These are phyloP conservation scores for Helleia helle DNA, from an alignment of 2,888 invertebrate species.

Conservation along the genomic window DNA sequence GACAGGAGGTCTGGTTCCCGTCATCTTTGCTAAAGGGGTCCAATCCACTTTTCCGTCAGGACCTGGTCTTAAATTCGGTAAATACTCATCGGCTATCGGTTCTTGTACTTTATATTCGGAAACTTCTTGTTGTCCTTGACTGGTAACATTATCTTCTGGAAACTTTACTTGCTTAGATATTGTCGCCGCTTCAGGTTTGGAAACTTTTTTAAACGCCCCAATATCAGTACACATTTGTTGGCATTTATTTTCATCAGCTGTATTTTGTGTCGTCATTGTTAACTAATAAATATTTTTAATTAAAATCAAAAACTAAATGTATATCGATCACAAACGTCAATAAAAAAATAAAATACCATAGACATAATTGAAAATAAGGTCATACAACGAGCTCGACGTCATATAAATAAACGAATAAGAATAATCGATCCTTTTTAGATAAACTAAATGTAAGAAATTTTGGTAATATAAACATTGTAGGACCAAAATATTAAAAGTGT, in stretches of 20 bases:
- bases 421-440: too few species aligned
- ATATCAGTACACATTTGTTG: constrained; percentile 47
- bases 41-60: constrained; percentile 83
- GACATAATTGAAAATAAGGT: too few species aligned
- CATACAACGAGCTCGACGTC: too few species aligned
- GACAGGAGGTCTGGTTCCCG: constrained; percentile 82
- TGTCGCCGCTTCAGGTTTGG: constrained; percentile 22
- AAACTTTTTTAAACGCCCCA: constrained; percentile 51
- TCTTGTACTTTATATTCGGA: not conserved
- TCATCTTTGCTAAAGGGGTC: constrained; percentile 79
- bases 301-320: too few species aligned
- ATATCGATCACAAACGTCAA: too few species aligned
- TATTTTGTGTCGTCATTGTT: not conserved
- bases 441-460: too few species aligned
- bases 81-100: constrained; percentile 32
- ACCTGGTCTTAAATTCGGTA: constrained; percentile 71
- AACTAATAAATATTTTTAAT: too few species aligned
- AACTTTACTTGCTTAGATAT: not conserved
- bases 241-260: constrained; percentile 43
- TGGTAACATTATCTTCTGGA: not conserved
- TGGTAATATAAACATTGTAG: too few species aligned
- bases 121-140: constrained; percentile 17
- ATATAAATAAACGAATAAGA: too few species aligned
- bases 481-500: too few species aligned
- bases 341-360: too few species aligned